A percentile compares a stretch with the other conserved stretches of the same genome.
phyloP scores from a whole-genome alignment of 2,888 invertebrate genomes.

The Dolomedes plantarius region DNA sequence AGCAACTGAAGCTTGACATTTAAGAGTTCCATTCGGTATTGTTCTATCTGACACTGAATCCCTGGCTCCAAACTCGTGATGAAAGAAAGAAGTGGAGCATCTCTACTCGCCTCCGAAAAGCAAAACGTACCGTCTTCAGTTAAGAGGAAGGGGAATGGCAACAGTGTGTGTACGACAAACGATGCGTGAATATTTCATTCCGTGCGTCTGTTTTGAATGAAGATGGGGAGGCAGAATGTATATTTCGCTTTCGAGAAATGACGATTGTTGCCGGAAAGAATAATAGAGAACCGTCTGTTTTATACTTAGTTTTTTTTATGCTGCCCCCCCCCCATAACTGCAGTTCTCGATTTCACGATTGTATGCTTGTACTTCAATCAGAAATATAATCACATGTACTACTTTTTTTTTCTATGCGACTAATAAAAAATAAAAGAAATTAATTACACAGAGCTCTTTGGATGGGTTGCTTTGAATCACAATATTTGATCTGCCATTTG shows the following conservation, averaged over 20 bases:
- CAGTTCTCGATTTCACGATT: too few relatives aligned
- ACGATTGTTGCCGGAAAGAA: too few relatives aligned
- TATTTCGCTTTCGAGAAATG: neutral
- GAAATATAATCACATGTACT: too few relatives aligned
- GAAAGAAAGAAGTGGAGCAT: conserved; percentile 30
- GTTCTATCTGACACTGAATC: conserved; percentile 16
- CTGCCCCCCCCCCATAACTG: too few relatives aligned
- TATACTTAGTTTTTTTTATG: too few relatives aligned
- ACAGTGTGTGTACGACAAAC: conserved; percentile 39
- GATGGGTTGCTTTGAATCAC: too few relatives aligned
- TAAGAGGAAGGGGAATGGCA: conserved; percentile 34
- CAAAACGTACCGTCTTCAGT: neutral
- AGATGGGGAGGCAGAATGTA: neutral
- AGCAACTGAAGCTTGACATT: neutral
- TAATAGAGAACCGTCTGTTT: too few relatives aligned
- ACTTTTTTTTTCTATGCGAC: too few relatives aligned
- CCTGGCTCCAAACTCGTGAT: neutral
- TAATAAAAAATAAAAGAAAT: too few relatives aligned
- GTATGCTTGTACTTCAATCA: too few relatives aligned
- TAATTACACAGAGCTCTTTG: too few relatives aligned
- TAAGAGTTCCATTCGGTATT: conserved; percentile 8
- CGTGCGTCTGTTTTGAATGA: conserved; percentile 10
- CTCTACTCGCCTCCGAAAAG: conserved; percentile 47
- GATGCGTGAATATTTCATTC: conserved; percentile 39
- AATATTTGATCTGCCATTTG: too few relatives aligned